Percentiles rank a stretch among this genome's conserved stretches.
phyloP scores from a whole-genome alignment of 1,140 invertebrate species.

The Magallana gigas region DNA sequence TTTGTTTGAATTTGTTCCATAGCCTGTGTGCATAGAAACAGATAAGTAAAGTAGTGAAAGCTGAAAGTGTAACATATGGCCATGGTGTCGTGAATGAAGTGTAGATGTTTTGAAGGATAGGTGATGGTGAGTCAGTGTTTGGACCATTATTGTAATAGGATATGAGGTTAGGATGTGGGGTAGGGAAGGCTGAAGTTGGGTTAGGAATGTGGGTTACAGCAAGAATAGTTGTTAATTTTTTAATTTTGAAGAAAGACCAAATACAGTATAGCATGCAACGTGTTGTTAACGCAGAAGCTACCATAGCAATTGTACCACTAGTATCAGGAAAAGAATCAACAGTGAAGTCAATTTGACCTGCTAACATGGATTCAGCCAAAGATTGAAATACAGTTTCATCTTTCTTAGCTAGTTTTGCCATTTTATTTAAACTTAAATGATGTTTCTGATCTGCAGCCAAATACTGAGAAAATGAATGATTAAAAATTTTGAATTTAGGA shows the following conservation, averaged over 20 bases:
- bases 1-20: conserved; percentile 28
- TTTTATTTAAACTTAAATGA: background rate
- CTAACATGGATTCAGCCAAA: background rate
- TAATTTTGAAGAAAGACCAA: conserved; percentile 18
- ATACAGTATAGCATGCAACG: conserved; percentile 22
- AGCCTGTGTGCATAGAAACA: conserved; percentile 36
- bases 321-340: background rate
- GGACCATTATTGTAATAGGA: background rate
- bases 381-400: no score
- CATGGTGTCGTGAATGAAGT: conserved; percentile 33
- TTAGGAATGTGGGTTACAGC: no score
- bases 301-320: background rate
- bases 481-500: background rate
- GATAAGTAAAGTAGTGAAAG: conserved; percentile 12
- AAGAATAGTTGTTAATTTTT: background rate
- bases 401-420: no score
- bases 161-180: conserved; percentile 6
- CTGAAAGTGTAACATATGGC: conserved; percentile 32
- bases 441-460: conserved; percentile 43
- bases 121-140: background rate
- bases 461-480: conserved; percentile 17
- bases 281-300: background rate
- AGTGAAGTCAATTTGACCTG: conserved; percentile 35
- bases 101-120: conserved; percentile 22
- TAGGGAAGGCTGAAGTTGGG: background rate